Base-by-base conservation (phyloP, 1,140 invertebrate species). In the Halictus rubicundus region DNA sequence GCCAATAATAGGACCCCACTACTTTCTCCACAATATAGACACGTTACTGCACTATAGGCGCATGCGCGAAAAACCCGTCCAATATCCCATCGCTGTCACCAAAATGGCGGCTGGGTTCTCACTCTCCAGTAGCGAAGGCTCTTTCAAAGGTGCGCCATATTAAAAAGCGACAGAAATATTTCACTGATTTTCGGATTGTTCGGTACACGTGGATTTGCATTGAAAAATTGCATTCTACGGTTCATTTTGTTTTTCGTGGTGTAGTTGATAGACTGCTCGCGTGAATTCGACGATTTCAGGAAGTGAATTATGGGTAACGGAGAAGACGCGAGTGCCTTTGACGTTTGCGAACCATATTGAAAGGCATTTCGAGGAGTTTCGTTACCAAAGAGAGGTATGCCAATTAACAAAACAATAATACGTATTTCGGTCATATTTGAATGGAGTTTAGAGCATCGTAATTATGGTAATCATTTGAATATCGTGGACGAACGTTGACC, bases 41-140 rank as follows among this genome's bases (percentile, higher is more conserved):
- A 32, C 32, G 1, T 32, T 32, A 32, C 1, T 32, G 32, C 32
- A 3, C 32, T 32, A 5, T 2, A 32, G 0, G 32, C 32, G 32
- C 32, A 32, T 32, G 32, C 32, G 32, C 32, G 32, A 32, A 32
- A 32, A 32, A 32, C 2, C 32, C 32, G 32, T 32, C 32, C 32
- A 3, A 32, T 32, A 32, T 32, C 32, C 32, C 32, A 32, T 32
- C 32, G 5, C 32, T 32, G 32, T 89, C 87, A 82, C 88, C 89
- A 91, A 92, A 84, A 92, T 92, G 91, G 91, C 91, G 91, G 88
- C 80, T 83, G 25, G 68, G 88, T 90, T 92, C 90, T 92, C 89
- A 90, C 89, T 91, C 85, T 87, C 86, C 85, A 82, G 77, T 88
- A 57, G 82, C 87, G 87, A 88, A 90, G 85, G 87, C 78, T 89